phyloP scores from a whole-genome alignment of 1,140 invertebrate genomes.

The Drosophila nannoptera region DNA sequence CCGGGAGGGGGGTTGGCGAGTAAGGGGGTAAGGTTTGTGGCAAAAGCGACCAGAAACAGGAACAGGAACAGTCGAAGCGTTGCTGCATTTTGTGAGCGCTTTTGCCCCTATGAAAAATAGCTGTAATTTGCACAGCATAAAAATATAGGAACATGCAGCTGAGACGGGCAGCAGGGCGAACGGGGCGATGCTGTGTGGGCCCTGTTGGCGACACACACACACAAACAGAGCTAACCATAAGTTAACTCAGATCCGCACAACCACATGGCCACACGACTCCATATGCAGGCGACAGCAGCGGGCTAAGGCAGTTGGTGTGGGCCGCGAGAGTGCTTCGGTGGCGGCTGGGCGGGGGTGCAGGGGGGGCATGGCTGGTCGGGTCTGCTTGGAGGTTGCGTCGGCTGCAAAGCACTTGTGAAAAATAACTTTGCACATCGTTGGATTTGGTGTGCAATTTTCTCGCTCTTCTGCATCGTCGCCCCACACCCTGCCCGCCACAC shows the following conservation, averaged over 20 bases:
- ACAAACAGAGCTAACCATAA: slow-evolving; percentile 64
- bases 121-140: slow-evolving; percentile 78
- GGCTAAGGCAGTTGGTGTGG: slow-evolving; percentile 1
- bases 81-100: slow-evolving; percentile 57
- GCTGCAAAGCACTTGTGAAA: slow-evolving; percentile 75
- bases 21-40: not conserved
- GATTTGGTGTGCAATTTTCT: slow-evolving; percentile 74
- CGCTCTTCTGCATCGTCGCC: slow-evolving; percentile 22
- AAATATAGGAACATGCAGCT: slow-evolving; percentile 67
- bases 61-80: slow-evolving; percentile 27
- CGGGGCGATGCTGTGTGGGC: not conserved
- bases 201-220: slow-evolving; percentile 1
- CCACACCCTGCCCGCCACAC: not conserved
- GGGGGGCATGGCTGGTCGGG: slow-evolving; percentile 8
- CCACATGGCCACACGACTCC: slow-evolving; percentile 64
- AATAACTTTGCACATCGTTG: slow-evolving; percentile 78
- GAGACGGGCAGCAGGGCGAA: not conserved
- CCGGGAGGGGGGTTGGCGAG: too few species aligned
- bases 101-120: slow-evolving; percentile 75
- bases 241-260: slow-evolving; percentile 75
- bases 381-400: slow-evolving; percentile 28
- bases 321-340: not conserved
- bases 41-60: slow-evolving; percentile 14
- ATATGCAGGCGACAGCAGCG: slow-evolving; percentile 65
- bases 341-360: not conserved